These are phyloP conservation scores for Chironomus striatipennis DNA, from an alignment of 1,140 invertebrate species.

Conservation along the genomic window DNA sequence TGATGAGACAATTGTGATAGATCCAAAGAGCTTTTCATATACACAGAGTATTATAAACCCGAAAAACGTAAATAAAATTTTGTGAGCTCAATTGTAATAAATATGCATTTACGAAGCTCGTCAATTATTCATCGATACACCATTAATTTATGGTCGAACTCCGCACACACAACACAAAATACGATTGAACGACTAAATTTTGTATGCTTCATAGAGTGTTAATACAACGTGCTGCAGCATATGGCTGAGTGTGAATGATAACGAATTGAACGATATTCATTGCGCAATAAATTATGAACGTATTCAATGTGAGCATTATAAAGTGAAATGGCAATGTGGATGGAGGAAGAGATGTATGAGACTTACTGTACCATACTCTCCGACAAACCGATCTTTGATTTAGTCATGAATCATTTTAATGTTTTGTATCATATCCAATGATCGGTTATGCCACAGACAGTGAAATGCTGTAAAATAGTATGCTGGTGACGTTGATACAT, in stretches of 20 bases:
- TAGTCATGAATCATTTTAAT: slow-evolving; percentile 18
- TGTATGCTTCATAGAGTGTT: background rate
- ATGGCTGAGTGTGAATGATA: background rate
- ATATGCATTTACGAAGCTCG: background rate
- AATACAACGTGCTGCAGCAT: background rate
- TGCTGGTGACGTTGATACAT: background rate
- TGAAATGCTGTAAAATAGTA: background rate
- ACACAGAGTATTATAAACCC: background rate
- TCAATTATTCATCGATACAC: slow-evolving; percentile 2
- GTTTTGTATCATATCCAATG: background rate
- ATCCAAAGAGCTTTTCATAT: too few species aligned
- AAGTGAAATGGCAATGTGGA: background rate
- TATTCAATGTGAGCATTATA: background rate
- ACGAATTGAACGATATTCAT: slow-evolving; percentile 2
- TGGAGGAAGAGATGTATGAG: too few species aligned
- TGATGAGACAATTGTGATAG: too few species aligned
- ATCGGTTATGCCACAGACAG: background rate
- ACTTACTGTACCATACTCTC: background rate
- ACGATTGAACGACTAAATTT: background rate
- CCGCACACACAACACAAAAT: background rate
- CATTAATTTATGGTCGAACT: background rate
- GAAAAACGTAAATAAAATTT: too few species aligned
- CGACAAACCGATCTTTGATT: background rate
- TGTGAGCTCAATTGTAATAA: too few species aligned
- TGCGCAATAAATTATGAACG: slow-evolving; percentile 6